A percentile compares a stretch with the other conserved stretches of the same genome.
Conservation (phyloP, 2,797 vertebrate genomes). For the Erithacus rubecula region DNA sequence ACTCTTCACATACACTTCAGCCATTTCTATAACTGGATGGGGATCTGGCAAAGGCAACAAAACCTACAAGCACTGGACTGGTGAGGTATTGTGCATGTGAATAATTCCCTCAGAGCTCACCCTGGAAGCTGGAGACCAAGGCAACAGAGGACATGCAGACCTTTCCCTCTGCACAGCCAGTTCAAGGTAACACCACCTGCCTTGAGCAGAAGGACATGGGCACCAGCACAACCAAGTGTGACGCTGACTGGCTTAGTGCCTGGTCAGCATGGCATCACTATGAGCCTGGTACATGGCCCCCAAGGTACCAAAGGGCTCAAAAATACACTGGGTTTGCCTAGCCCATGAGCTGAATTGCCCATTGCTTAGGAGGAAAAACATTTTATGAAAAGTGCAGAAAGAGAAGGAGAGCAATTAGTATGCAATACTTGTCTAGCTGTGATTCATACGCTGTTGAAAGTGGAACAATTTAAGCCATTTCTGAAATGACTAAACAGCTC, state of each 20-base stretch:
- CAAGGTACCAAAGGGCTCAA: neutral
- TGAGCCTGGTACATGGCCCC: neutral
- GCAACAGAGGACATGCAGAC: neutral
- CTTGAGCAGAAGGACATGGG: neutral
- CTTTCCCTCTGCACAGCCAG: neutral
- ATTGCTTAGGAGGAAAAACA: neutral
- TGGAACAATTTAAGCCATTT: constrained; percentile 30
- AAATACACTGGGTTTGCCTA: neutral
- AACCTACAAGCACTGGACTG: rapidly evolving
- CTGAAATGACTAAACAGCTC: constrained; percentile 6
- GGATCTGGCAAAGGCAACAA: neutral
- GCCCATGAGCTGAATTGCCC: neutral
- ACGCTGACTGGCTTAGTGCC: neutral
- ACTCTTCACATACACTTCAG: neutral
- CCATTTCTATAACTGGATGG: neutral
- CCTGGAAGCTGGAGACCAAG: neutral
- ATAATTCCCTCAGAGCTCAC: neutral
- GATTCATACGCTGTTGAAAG: neutral
- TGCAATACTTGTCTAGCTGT: constrained; percentile 16
- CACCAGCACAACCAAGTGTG: neutral
- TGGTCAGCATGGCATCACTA: neutral
- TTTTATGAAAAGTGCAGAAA: neutral
- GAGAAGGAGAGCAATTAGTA: constrained; percentile 19
- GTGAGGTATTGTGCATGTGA: rapidly evolving
- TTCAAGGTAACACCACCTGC: neutral